Percentiles rank a stretch among this genome's conserved stretches.
These are phyloP conservation scores for Drepanosiphum platanoidis DNA, from an alignment of 2,888 invertebrate species.

Conservation along the genomic window DNA sequence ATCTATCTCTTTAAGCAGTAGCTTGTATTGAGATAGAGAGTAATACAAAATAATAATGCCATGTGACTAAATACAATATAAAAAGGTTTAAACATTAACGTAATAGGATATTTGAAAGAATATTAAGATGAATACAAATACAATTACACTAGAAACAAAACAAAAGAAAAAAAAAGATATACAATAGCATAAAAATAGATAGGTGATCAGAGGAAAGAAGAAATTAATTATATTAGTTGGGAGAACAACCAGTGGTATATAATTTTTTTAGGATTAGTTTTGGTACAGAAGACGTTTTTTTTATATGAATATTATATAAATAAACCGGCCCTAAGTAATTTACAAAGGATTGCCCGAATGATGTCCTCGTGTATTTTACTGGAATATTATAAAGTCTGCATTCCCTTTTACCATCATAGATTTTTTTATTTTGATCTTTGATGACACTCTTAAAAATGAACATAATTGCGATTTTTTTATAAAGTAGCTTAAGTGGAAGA, in stretches of 20 bases:
- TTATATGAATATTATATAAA: background rate
- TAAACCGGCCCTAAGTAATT: background rate
- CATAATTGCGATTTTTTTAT: background rate
- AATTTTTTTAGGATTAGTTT: too few species aligned
- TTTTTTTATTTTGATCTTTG: background rate
- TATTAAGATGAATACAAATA: background rate
- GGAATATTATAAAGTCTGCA: background rate
- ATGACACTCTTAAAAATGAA: background rate
- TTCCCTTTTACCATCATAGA: conserved; percentile 1
- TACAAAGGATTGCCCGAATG: background rate
- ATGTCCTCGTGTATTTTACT: background rate
- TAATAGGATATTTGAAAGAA: background rate
- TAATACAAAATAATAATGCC: background rate
- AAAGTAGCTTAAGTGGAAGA: background rate
- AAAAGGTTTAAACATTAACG: background rate
- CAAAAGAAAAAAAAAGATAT: too few species aligned
- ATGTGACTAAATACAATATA: background rate
- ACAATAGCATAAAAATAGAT: too few species aligned
- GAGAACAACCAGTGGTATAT: too few species aligned
- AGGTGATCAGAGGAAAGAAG: too few species aligned
- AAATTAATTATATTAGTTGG: too few species aligned
- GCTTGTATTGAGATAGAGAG: too few species aligned
- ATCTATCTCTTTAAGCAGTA: too few species aligned
- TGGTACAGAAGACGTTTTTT: too few species aligned
- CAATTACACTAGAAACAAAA: too few species aligned